A percentile compares a stretch with the other conserved stretches of the same genome.
phyloP scores from a whole-genome alignment of 2,113 vertebrate species.

The Nesoenas mayeri region DNA sequence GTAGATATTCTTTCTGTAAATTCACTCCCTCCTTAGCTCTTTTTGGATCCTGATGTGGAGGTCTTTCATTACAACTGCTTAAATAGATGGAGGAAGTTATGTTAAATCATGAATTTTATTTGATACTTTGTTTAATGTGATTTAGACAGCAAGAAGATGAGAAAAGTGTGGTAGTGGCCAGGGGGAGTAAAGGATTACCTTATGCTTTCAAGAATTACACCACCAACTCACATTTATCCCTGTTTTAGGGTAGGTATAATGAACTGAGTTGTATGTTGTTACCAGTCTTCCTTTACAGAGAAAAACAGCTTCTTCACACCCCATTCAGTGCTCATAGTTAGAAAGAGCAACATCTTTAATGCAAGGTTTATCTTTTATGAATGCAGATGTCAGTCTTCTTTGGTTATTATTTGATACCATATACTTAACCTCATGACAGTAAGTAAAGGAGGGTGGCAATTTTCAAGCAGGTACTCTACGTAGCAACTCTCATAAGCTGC shows the following conservation, averaged over 20 bases:
- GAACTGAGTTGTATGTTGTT: not conserved
- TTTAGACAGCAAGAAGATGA: not conserved
- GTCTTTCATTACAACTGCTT: not conserved
- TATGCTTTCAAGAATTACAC: not conserved
- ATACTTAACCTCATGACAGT: not conserved
- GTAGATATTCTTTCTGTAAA: not conserved
- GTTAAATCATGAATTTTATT: not conserved
- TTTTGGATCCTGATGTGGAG: not conserved
- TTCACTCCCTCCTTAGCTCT: not conserved
- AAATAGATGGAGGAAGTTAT: accelerated
- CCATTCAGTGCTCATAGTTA: not conserved
- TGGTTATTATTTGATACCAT: not conserved
- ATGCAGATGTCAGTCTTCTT: not conserved
- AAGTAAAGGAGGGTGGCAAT: not conserved
- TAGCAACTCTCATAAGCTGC: not conserved
- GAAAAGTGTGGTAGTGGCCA: not conserved
- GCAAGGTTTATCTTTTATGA: not conserved
- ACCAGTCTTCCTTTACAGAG: not conserved
- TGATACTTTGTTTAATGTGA: not conserved
- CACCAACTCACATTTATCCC: not conserved
- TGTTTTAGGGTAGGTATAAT: not conserved
- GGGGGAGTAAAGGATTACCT: not conserved
- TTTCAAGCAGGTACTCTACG: not conserved
- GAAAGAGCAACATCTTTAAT: not conserved
- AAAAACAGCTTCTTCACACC: not conserved